Conservation (phyloP, 1,140 invertebrate genomes). For the Brachionus plicatilis region DNA sequence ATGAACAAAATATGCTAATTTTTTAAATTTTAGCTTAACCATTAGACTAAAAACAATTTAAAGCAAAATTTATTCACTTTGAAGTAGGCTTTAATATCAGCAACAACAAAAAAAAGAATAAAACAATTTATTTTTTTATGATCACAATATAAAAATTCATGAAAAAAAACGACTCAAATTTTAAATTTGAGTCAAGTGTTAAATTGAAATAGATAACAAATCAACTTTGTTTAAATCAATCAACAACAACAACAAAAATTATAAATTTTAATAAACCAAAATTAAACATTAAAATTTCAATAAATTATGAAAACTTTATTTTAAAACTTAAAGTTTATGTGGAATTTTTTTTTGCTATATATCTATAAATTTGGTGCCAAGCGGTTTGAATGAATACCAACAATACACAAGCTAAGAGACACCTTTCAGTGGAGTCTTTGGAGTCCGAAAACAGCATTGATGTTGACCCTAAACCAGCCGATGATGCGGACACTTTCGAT, state of each 20-base stretch:
- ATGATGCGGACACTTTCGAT: neutral
- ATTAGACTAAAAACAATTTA: neutral
- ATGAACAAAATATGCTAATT: neutral
- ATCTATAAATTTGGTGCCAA: neutral
- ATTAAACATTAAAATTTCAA: constrained; percentile 7
- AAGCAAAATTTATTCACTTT: neutral
- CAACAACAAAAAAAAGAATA: neutral
- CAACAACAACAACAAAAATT: neutral
- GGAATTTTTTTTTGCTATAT: neutral
- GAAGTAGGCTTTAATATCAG: neutral
- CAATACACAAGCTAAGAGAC: neutral
- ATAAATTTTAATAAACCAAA: neutral
- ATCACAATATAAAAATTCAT: neutral
- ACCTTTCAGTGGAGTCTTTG: neutral
- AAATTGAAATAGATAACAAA: neutral
- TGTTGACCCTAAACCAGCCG: neutral
- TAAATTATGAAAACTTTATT: constrained; percentile 29
- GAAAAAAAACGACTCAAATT: neutral
- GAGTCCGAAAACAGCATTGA: neutral
- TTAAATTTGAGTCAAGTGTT: neutral
- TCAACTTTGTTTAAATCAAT: neutral
- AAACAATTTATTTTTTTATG: neutral
- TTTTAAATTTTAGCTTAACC: neutral
- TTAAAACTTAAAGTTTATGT: neutral
- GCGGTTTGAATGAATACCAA: neutral